Conservation (phyloP, 1,140 invertebrate genomes). For the Gryllus bimaculatus region DNA sequence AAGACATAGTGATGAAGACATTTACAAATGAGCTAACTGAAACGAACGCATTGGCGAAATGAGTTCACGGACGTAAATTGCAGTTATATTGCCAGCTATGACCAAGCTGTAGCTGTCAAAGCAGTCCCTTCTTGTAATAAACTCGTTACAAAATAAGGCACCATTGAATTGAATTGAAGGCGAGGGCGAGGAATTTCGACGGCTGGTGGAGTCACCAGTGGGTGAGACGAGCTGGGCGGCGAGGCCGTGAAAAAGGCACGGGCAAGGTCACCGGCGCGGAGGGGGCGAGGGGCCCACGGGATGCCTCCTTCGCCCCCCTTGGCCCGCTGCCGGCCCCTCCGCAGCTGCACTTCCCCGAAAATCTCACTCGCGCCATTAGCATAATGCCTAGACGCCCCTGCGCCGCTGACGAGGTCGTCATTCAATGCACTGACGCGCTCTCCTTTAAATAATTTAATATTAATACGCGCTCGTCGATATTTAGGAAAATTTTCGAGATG, state of each 20-base stretch:
- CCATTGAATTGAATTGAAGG: too few relatives aligned
- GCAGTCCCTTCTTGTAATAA: too few relatives aligned
- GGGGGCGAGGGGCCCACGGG: not conserved
- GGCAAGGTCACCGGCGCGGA: not conserved
- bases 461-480: not conserved
- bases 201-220: not conserved
- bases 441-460: constrained; percentile 2
- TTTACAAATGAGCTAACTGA: too few relatives aligned
- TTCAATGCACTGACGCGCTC: not conserved
- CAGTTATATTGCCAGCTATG: too few relatives aligned
- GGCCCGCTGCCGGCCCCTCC: not conserved
- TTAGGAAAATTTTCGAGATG: not conserved
- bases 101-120: too few relatives aligned
- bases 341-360: not conserved
- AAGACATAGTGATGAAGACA: too few relatives aligned
- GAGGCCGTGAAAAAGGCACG: not conserved
- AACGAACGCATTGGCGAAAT: too few relatives aligned
- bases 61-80: too few relatives aligned
- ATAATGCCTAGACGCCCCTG: not conserved
- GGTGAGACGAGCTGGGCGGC: not conserved
- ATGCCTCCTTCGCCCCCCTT: too few relatives aligned
- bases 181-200: too few relatives aligned
- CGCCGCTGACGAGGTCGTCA: not conserved
- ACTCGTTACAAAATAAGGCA: too few relatives aligned
- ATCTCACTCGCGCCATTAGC: not conserved